These are phyloP conservation scores for Anseranas semipalmata DNA, from an alignment of 2,113 vertebrate genomes.

Conservation along the genomic window DNA sequence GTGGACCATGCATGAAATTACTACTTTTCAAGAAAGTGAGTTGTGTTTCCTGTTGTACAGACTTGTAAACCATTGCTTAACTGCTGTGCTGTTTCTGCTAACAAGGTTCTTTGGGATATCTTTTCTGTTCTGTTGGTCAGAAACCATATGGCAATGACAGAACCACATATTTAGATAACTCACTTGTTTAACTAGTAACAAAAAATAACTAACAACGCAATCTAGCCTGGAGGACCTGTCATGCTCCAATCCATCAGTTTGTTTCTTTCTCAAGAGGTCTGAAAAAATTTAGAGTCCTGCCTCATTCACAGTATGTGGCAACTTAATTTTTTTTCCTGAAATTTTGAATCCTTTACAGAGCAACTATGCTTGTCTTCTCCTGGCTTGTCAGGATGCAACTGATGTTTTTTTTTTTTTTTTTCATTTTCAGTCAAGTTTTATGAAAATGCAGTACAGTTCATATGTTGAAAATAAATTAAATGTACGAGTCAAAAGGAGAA, in stretches of 20 bases:
- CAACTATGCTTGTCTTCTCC: not conserved
- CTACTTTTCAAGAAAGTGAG: conserved; percentile 7
- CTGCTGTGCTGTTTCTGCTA: not conserved
- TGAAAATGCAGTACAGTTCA: not conserved
- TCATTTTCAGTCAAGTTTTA: not conserved
- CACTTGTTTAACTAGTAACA: not conserved
- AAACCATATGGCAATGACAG: not conserved
- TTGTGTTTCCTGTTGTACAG: conserved; percentile 9
- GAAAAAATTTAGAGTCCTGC: not conserved
- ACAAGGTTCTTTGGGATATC: conserved; percentile 20
- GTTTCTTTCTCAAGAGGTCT: not conserved
- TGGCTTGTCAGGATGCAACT: not conserved
- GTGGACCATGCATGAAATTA: conserved; percentile 46
- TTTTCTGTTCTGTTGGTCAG: conserved; percentile 13
- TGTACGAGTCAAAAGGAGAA: not conserved
- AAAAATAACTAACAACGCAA: not conserved
- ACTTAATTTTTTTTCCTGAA: not conserved
- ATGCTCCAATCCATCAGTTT: not conserved
- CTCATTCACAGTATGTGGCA: not conserved
- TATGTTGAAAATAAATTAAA: not conserved
- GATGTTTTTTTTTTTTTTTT: not conserved
- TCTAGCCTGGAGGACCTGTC: not conserved
- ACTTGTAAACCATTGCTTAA: not conserved
- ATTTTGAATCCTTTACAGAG: not conserved
- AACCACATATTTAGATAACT: not conserved